phyloP scores from a whole-genome alignment of 1,140 invertebrate genomes.

The Listronotus bonariensis region DNA sequence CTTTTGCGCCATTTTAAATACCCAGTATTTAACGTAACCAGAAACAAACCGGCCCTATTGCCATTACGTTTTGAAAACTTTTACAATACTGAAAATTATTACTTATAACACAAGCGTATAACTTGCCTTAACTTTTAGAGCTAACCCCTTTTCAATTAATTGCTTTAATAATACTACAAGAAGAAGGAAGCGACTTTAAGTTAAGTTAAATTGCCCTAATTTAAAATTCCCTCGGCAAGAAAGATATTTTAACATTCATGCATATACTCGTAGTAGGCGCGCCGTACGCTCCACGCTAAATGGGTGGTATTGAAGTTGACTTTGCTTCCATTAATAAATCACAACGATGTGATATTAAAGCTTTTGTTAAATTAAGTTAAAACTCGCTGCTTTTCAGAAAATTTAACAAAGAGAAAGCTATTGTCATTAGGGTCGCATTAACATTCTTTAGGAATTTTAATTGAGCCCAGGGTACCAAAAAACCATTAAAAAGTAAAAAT shows the following conservation, averaged over 20 bases:
- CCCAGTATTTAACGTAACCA: too few relatives aligned
- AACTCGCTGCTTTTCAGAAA: constrained; percentile 23
- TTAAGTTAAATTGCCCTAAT: constrained; percentile 31
- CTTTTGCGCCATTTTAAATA: too few relatives aligned
- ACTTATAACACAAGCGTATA: too few relatives aligned
- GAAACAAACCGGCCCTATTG: too few relatives aligned
- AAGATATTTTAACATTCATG: constrained; percentile 32
- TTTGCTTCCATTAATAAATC: constrained; percentile 36
- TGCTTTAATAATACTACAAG: constrained; percentile 30
- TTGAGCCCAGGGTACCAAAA: not conserved
- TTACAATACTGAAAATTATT: too few relatives aligned
- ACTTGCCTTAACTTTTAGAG: not conserved
- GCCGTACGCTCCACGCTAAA: constrained; percentile 20
- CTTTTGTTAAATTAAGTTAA: constrained; percentile 35
- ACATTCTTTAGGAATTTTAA: constrained; percentile 10
- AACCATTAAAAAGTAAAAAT: too few relatives aligned
- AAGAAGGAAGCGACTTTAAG: constrained; percentile 28
- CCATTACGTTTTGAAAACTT: too few relatives aligned
- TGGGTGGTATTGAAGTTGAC: constrained; percentile 31
- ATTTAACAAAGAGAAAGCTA: constrained; percentile 27
- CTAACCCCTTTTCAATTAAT: constrained; percentile 31
- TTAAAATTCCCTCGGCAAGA: constrained; percentile 30
- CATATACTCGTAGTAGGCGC: constrained; percentile 22
- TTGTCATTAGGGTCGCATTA: constrained; percentile 25
- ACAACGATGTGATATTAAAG: constrained; percentile 32